A percentile compares a stretch with the other conserved stretches of the same genome.
Evolutionary conservation across 2,797 vertebrate species (phyloP).

Genomic region (Sebastes cheni): DNA sequence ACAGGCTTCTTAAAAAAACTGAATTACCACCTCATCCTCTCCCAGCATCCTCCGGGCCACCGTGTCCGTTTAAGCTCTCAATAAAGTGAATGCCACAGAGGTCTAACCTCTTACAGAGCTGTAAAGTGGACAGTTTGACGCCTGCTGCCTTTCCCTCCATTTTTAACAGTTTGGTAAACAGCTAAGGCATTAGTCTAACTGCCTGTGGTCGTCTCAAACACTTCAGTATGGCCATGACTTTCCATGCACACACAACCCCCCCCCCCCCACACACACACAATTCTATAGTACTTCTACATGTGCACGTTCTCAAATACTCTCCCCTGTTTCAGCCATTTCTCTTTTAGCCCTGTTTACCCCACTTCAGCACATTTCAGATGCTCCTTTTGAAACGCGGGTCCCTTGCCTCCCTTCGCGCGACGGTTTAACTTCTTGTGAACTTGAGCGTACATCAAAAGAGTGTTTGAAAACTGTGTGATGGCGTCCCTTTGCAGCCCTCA

Average conservation of each 20-base stretch:
- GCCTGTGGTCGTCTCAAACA: conserved; percentile 10
- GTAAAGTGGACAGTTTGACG: conserved; percentile 62
- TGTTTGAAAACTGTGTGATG: conserved; percentile 64
- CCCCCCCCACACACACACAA: background rate
- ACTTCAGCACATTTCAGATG: conserved; percentile 41
- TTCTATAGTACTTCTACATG: conserved; percentile 1
- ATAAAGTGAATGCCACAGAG: conserved; percentile 62
- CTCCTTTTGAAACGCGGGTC: conserved; percentile 32
- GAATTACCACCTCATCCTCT: conserved; percentile 42
- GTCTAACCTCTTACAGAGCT: conserved; percentile 56
- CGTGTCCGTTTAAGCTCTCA: conserved; percentile 38
- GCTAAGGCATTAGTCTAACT: conserved; percentile 30
- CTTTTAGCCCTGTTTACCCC: conserved; percentile 61
- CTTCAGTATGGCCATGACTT: background rate
- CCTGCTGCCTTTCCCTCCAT: conserved; percentile 45
- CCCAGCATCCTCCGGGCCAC: conserved; percentile 44
- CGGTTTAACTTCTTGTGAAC: conserved; percentile 64
- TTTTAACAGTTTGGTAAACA: conserved; percentile 60
- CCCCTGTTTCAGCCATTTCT: conserved; percentile 42
- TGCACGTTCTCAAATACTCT: conserved; percentile 1
- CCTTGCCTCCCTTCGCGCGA: conserved; percentile 19
- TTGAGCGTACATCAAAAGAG: conserved; percentile 67
- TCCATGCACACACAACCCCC: background rate
- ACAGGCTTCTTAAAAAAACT: conserved; percentile 23
- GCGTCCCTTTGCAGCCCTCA: conserved; percentile 49